Base-by-base conservation (phyloP, 2,113 vertebrate species). In the Alligator mississippiensis region DNA sequence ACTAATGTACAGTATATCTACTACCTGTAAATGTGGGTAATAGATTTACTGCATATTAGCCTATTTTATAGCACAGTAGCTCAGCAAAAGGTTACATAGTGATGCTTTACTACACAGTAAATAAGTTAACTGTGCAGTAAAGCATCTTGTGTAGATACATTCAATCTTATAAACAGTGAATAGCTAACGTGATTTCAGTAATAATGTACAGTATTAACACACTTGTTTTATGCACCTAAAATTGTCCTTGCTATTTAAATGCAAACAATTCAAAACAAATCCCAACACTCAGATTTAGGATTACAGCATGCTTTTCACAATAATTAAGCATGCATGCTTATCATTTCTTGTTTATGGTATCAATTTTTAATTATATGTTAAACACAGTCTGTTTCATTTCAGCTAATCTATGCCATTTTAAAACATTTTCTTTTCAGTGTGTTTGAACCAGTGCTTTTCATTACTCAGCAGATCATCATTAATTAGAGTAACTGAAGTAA, bases 211-310 rank as follows among this genome's bases (percentile, higher is more conserved):
- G 77, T 93, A 75, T 87, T 54, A 18, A 82, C 55, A 77, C 30
- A 0, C 64, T 59, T 93, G 92, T 58, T 89, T 87, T 79, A 1
- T 80, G 9, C 25, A 91, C 24, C 22, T 88, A 91, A 90, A 87
- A 15, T 14, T 1, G 4, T 80, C 28, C 68, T 63, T 0, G 1
- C 11, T 68, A 12, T 75, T 96, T 94, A 90, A 96, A 97, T 13
- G 27, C 96, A 94, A 96, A 97, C 96, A 90, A 96, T 94, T 96
- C 38, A 97, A 80, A 89, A 30, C 58, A 68, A 91, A 89, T 86
- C 80, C 81, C 30, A 90, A 38, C 57, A 27, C 10, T 95, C 57
- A 57, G 12, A 90, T 85, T 88, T 90, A 87, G 58, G 30, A 93
- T 95, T 85, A 79, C 24, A 57, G 12, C 28, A 47, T 77, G 47